These are phyloP conservation scores for Cirrhinus mrigala DNA, from an alignment of 2,797 vertebrate species.

Conservation along the genomic window DNA sequence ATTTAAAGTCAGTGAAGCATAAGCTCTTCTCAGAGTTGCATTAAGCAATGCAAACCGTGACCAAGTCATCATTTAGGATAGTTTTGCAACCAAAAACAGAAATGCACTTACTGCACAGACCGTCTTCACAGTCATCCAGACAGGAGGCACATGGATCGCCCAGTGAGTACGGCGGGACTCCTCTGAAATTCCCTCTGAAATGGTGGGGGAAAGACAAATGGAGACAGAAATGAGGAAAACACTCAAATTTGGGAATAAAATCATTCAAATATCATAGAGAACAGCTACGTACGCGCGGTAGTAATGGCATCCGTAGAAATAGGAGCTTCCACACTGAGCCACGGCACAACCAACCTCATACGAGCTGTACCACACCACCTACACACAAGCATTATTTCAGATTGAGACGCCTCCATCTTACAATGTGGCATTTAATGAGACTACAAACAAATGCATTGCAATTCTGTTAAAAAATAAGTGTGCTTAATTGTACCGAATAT, in stretches of 20 bases:
- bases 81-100: not conserved
- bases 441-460: not conserved
- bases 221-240: not conserved
- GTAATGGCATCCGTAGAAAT: slow-evolving; percentile 76
- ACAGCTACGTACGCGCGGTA: slow-evolving; percentile 74
- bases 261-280: not conserved
- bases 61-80: not conserved
- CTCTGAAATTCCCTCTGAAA: slow-evolving; percentile 76
- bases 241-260: not conserved
- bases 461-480: not conserved
- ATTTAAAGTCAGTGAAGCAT: not conserved
- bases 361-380: slow-evolving; percentile 80
- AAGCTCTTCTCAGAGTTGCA: not conserved
- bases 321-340: slow-evolving; percentile 62
- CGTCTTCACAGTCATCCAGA: slow-evolving; percentile 68
- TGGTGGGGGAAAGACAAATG: not conserved
- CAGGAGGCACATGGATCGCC: slow-evolving; percentile 72
- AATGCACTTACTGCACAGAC: slow-evolving; percentile 77
- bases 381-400: not conserved
- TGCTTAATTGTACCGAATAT: not conserved
- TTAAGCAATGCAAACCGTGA: not conserved
- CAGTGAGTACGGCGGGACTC: slow-evolving; percentile 65
- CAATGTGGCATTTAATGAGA: not conserved
- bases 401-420: not conserved
- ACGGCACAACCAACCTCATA: slow-evolving; percentile 77